Evolutionary conservation across 1,140 invertebrate species (phyloP).

Genomic region (Hycleus phaleratus): DNA sequence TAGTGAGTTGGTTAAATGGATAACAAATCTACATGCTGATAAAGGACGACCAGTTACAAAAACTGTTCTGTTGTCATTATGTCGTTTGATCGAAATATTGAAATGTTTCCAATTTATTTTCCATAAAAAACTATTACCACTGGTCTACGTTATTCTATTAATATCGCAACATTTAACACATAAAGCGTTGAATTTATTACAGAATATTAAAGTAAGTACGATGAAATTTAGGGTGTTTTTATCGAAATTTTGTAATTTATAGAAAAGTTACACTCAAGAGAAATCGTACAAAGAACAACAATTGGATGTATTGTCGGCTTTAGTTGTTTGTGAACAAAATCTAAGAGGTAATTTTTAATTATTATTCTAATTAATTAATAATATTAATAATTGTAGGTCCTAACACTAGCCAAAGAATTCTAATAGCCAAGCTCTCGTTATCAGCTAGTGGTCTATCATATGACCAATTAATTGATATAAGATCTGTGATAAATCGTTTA

Average conservation of each 20-base stretch:
- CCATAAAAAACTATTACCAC: conserved; percentile 49
- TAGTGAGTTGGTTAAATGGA: conserved; percentile 52
- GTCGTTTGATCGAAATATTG: conserved; percentile 72
- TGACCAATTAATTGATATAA: conserved; percentile 47
- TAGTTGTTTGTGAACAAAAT: conserved; percentile 63
- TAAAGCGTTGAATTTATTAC: conserved; percentile 53
- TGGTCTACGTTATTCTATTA: conserved; percentile 54
- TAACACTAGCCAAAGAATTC: conserved; percentile 54
- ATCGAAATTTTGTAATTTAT: conserved; percentile 16
- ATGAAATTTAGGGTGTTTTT: conserved; percentile 12
- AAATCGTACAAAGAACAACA: conserved; percentile 55
- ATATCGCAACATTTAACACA: conserved; percentile 63
- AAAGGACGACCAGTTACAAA: conserved; percentile 72
- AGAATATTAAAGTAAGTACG: conserved; percentile 47
- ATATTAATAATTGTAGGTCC: conserved; percentile 42
- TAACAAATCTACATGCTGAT: conserved; percentile 76
- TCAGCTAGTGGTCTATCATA: conserved; percentile 52
- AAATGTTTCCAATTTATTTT: conserved; percentile 66
- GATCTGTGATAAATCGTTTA: conserved; percentile 52
- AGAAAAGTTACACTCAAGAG: conserved; percentile 46
- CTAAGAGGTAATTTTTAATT: conserved; percentile 47
- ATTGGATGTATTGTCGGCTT: conserved; percentile 61
- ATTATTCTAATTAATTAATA: background rate
- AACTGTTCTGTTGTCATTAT: conserved; percentile 65
- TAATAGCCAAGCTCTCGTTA: conserved; percentile 59